Base-by-base conservation (phyloP, 2,888 invertebrate species). In the Athripsodes cinereus region DNA sequence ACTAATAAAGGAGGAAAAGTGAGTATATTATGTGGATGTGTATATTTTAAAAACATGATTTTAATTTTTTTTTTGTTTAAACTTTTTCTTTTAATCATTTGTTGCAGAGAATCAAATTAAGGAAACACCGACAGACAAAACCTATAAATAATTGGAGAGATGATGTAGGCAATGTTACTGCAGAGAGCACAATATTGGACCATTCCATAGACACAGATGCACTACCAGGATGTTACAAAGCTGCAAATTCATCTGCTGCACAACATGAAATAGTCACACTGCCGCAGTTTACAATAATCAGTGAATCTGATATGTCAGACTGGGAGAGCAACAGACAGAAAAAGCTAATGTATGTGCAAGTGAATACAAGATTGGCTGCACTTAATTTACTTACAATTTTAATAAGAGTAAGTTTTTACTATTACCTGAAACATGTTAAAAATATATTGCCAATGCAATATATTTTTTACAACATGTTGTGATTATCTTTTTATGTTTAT, bases 271-370 rank as follows among this genome's bases (percentile, higher is more conserved):
- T 47, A 19, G 35, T 52, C 6, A 48, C 53, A n/a, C 18, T 53
- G 16, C 57, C 70, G 21, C 66, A 65, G 48, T 75, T 73, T 73
- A 66, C 74, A 0, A 67, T 78, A 65, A 84, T 84, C 0, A 86
- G 85, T 65, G 87, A 87, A 66, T 86, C 86, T 0, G 87, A 87
- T 68, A 78, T 82, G 70, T 85, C 85, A 0, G 86, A 86, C 69
- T 72, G 80, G 0, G 86, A 86, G 67, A 76, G 72, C 55, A 77
- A 74, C 19, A 73, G 75, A 49, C 79, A 79, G 60, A 75, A 75
- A n/a, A 78, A 76, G 65, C 65, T 78, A 26, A 69, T 75, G 58
- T 74, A 76, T 8, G 68, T 79, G 35, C 80, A 81, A 66, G 80
- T 83, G 13, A 83, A 83, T 72, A 81, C 89, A 1, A 78, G 90